phyloP scores from a whole-genome alignment of 2,888 invertebrate species.

The Atrina japonica region DNA sequence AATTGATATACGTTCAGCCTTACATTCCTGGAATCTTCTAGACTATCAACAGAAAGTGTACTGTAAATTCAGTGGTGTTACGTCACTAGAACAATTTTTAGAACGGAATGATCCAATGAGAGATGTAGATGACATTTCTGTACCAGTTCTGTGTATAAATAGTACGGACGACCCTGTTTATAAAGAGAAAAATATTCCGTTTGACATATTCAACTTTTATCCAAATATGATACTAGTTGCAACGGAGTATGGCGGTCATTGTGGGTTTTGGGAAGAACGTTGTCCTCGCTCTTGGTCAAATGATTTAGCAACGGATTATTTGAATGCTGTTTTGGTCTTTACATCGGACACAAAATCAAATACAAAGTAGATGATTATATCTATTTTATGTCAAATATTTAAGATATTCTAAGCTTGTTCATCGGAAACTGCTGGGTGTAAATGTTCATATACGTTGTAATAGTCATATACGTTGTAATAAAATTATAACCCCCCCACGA shows the following conservation, averaged over 20 bases:
- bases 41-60: slow-evolving; percentile 70
- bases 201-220: slow-evolving; percentile 74
- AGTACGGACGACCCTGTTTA: slow-evolving; percentile 76
- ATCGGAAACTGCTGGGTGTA: no score
- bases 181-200: slow-evolving; percentile 63
- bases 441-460: no score
- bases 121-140: slow-evolving; percentile 76
- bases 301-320: slow-evolving; percentile 59
- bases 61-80: slow-evolving; percentile 62
- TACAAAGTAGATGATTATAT: background rate
- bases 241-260: slow-evolving; percentile 76
- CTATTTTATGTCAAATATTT: background rate
- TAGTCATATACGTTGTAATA: no score
- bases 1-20: slow-evolving; percentile 62
- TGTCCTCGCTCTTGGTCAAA: slow-evolving; percentile 65
- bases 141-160: slow-evolving; percentile 75
- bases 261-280: slow-evolving; percentile 73
- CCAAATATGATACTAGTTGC: slow-evolving; percentile 75
- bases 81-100: slow-evolving; percentile 70
- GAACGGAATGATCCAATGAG: slow-evolving; percentile 76
- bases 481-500: no score
- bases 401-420: background rate
- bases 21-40: slow-evolving; percentile 62
- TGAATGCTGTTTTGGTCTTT: slow-evolving; percentile 66
- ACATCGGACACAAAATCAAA: background rate